phyloP scores from a whole-genome alignment of 2,113 vertebrate genomes.

The Ciconia boyciana region DNA sequence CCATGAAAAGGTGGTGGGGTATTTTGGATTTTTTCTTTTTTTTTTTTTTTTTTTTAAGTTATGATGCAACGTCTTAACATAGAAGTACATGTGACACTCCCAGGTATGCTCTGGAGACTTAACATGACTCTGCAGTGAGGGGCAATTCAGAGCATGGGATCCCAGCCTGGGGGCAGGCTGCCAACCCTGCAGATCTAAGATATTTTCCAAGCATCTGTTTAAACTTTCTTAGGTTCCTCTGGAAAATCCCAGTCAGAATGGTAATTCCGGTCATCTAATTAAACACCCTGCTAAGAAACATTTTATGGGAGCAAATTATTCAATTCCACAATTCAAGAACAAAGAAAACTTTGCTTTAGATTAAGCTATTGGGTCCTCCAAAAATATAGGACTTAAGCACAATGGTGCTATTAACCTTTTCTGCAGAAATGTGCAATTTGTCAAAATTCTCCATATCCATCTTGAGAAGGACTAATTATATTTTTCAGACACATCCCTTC shows the following conservation, averaged over 20 bases:
- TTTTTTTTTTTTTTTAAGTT: not conserved
- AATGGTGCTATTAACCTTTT: not conserved
- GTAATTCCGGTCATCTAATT: not conserved
- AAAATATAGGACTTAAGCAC: not conserved
- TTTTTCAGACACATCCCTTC: not conserved
- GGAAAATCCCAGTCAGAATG: not conserved
- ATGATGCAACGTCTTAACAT: not conserved
- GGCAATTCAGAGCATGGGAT: not conserved
- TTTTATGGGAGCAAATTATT: not conserved
- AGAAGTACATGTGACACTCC: accelerated
- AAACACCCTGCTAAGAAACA: not conserved
- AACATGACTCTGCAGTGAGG: accelerated
- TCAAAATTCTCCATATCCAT: not conserved
- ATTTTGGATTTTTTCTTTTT: not conserved
- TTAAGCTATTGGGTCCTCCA: not conserved
- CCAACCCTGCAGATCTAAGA: not conserved
- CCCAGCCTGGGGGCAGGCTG: not conserved
- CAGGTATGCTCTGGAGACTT: not conserved
- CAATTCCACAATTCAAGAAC: not conserved
- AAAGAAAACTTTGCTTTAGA: not conserved
- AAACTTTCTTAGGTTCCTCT: not conserved
- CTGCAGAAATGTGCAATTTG: not conserved
- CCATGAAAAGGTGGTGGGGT: not conserved
- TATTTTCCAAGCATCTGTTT: not conserved
- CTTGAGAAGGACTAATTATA: not conserved